Evolutionary conservation across 2,797 vertebrate species (phyloP), one percentile per base, ranked within the genome.

Genomic region (Myioborus miniatus): DNA sequence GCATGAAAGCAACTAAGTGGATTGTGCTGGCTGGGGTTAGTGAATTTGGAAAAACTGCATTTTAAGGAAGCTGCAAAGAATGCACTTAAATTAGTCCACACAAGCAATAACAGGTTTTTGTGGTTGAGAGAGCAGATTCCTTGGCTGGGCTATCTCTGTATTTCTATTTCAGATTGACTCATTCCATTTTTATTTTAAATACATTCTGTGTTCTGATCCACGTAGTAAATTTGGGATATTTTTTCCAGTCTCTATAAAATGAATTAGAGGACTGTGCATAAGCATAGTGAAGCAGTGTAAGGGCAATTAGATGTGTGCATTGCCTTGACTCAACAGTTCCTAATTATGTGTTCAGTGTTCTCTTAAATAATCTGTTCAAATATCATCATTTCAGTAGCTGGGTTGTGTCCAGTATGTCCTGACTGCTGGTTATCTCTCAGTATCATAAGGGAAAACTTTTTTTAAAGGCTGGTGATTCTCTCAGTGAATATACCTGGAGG

Each of bases 31-130:
- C 39, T 88, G 80, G 44, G 17, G 32, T 69, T 87, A 90, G 88
- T 88, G 77, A 49, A 55, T 67, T 91, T 89, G 67, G 67, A 83
- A 93, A 83, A 86, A 17, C 36, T 88, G 27, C 27, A 4, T 90
- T 94, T 88, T 86, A 88, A 89, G 71, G 34, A 96, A 82, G 59
- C 62, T 4, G 19, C 44, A 82, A 95, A 83, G 88, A 95, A 93
- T 89, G 80, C 37, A 47, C 63, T 90, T 90, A 78, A 83, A 72
- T 90, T 86, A 89, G 77, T 62, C 44, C 56, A 34, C 41, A 2
- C 2, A 56, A 87, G 83, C 90, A 97, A 70, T 87, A 90, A 87
- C 82, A 89, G 90, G 85, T 53, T 95, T 88, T 44, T 19, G n/a
- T 96, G 85, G 88, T 36, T 81, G 52, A 67, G 50, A 72, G 44